These are phyloP conservation scores for Chrysolina americana DNA, from an alignment of 2,888 invertebrate species.

Conservation along the genomic window DNA sequence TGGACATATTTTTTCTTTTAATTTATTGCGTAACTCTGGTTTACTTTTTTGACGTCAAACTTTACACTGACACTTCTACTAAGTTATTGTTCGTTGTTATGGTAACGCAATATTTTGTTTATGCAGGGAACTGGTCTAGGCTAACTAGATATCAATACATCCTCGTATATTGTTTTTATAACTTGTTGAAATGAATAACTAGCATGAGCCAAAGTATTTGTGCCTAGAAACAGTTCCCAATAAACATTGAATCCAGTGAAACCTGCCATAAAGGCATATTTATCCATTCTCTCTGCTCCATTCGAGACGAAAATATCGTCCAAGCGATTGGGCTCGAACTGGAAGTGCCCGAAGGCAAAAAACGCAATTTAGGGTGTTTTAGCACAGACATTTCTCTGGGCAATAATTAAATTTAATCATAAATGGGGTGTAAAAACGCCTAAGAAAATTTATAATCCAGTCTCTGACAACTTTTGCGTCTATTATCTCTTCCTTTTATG, in stretches of 20 bases:
- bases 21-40: too few species aligned
- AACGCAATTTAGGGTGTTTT: constrained; percentile 53
- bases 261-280: background rate
- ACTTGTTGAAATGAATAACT: too few species aligned
- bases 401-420: constrained; percentile 65
- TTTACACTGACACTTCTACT: too few species aligned
- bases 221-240: too few species aligned
- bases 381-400: constrained; percentile 53
- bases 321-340: constrained; percentile 1
- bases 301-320: background rate
- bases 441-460: constrained; percentile 59
- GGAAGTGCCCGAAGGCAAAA: constrained; percentile 32
- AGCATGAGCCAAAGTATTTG: too few species aligned
- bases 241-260: background rate
- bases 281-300: background rate
- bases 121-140: too few species aligned
- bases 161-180: too few species aligned
- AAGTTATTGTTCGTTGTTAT: too few species aligned
- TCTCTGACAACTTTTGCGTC: constrained; percentile 35
- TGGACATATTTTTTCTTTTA: too few species aligned
- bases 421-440: constrained; percentile 62
- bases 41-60: too few species aligned
- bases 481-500: constrained; percentile 38
- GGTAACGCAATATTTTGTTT: too few species aligned
- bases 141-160: too few species aligned